Base-by-base conservation (phyloP, 1,140 invertebrate species). In the Pseudomyrmex cubaensis region DNA sequence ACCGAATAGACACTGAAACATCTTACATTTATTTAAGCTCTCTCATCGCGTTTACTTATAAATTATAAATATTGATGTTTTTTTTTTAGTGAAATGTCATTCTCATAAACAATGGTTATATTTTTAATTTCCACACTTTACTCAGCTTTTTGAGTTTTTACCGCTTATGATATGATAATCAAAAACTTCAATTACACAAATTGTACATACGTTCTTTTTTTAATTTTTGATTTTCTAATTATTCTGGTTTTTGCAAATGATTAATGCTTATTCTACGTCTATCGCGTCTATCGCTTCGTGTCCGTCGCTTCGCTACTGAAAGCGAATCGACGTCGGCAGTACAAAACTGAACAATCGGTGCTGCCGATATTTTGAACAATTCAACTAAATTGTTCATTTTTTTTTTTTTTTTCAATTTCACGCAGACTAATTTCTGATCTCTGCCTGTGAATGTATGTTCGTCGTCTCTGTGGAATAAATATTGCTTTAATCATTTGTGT, bases 371-470 rank as follows among this genome's bases (percentile, higher is more conserved):
- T 10, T 35, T 46, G 17, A 69, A 59, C 35, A 17, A 44, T 44
- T 10, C 9, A n/a, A 75, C 46, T 62, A 56, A 76, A 56, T 74
- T 13, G 13, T 74, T 15, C 15, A 15, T 22, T 22, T 22, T 25
- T 3, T 25, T 25, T 25, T 3, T 25, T 15, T 5, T 46, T 22
- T 82, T 44, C 50, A 59, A 12, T 46, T 74, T 75, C 13, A 50
- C 8, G 69, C 70, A 62, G 50, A 82, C 80, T 82, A 82, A 82
- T 82, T 82, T 52, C 15, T n/a, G 44, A 82, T 76, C 15, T 78
- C 10, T 48, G 44, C 35, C 44, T 78, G 67, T 25, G 59, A 78
- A 48, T 69, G 17, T 54, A 66, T 17, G 75, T 69, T 17, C 48
- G 48, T 64, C 25, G 35, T 48, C 52, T 78, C 9, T 48, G 44